Evolutionary conservation across 2,113 vertebrate species (phyloP).

Genomic region (Caranx ignobilis): DNA sequence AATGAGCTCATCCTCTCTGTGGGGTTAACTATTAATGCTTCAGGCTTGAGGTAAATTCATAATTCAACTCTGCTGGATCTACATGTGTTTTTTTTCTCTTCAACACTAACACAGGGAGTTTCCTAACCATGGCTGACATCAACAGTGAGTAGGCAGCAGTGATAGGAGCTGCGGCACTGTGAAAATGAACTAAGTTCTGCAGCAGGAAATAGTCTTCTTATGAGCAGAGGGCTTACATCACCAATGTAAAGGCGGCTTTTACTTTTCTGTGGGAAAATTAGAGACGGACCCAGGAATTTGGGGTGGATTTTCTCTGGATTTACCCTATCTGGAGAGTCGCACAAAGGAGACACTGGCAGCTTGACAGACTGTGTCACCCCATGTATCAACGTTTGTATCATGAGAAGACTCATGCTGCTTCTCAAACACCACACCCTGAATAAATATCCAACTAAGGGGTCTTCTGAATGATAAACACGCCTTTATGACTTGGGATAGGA

Average conservation of each 20-base stretch:
- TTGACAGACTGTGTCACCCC: neutral
- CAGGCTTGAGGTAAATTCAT: conserved; percentile 36
- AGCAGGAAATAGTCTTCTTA: conserved; percentile 21
- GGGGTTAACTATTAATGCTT: conserved; percentile 44
- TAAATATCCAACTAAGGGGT: neutral
- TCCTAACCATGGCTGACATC: conserved; percentile 34
- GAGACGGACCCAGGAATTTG: neutral
- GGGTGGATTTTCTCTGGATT: neutral
- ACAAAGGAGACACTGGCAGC: neutral
- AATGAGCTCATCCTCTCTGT: conserved; percentile 63
- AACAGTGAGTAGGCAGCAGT: conserved; percentile 16
- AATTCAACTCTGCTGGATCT: conserved; percentile 24
- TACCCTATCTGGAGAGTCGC: neutral
- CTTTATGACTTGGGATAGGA: neutral
- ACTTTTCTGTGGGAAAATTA: conserved; percentile 3
- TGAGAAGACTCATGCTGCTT: neutral
- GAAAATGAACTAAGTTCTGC: neutral
- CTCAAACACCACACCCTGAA: neutral
- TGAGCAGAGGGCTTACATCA: conserved; percentile 5
- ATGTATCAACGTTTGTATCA: neutral
- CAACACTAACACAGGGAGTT: conserved; percentile 13
- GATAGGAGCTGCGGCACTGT: neutral
- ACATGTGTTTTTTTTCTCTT: conserved; percentile 34
- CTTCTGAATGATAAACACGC: neutral
- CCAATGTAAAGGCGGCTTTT: neutral